phyloP scores from a whole-genome alignment of 2,888 invertebrate genomes.

The Fissipunctia ypsillon region DNA sequence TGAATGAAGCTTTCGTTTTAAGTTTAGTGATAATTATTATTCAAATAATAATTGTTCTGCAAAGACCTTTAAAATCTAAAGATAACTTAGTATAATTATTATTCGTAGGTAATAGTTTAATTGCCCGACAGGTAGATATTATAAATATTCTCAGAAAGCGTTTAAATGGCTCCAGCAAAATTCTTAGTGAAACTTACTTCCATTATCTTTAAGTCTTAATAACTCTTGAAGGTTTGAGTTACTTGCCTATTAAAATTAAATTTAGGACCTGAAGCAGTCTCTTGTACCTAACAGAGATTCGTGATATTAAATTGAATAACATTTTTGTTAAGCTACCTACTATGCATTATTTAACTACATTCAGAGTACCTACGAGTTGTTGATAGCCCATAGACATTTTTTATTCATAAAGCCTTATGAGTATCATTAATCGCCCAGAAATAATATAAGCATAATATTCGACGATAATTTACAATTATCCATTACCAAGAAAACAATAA shows the following conservation, averaged over 20 bases:
- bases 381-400: not conserved
- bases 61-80: slow-evolving; percentile 1
- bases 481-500: slow-evolving; percentile 5
- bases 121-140: slow-evolving; percentile 46
- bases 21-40: not conserved
- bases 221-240: slow-evolving; percentile 44
- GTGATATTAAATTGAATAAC: slow-evolving; percentile 2
- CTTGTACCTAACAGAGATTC: not conserved
- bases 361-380: not conserved
- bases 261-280: slow-evolving; percentile 25
- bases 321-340: not conserved
- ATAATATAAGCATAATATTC: slow-evolving; percentile 6
- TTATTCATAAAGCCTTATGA: slow-evolving; percentile 15
- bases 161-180: slow-evolving; percentile 42
- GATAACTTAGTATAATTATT: slow-evolving; percentile 20
- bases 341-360: not conserved
- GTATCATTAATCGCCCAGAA: not conserved
- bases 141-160: slow-evolving; percentile 41
- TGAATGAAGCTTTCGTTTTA: too few relatives aligned
- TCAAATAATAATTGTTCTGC: slow-evolving; percentile 2
- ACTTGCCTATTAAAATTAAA: slow-evolving; percentile 52
- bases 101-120: slow-evolving; percentile 44
- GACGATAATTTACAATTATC: slow-evolving; percentile 4
- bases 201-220: slow-evolving; percentile 50
- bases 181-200: slow-evolving; percentile 45